Base-by-base conservation (phyloP, 2,797 vertebrate species). In the Pseudopleuronectes americanus region DNA sequence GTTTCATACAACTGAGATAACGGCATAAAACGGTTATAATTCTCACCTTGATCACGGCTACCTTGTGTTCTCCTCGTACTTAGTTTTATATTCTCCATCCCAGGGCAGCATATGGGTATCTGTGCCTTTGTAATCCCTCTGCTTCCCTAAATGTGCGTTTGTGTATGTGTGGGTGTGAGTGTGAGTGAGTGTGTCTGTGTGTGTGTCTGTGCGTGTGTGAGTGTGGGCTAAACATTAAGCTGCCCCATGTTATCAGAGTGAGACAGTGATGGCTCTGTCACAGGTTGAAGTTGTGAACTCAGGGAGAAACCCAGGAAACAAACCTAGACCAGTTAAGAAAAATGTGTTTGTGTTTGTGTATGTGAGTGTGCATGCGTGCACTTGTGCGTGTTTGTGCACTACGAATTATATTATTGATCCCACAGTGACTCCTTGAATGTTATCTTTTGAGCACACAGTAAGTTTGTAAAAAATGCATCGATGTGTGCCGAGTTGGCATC, bases 221-320 rank as follows among this genome's bases (percentile, higher is more conserved):
- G 68, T 79, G 63, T 74, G 38, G 64, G 93, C 89, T 94, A 95
- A 95, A 94, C 89, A 95, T 94, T 94, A 95, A 94, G 83, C 94
- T 71, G 69, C 58, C 77, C 74, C 31, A 48, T 79, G 80, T 79
- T 86, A 88, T 84, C 80, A 72, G 77, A 83, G 45, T 26, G 62
- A 76, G 72, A 86, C 77, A 86, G 74, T 31, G 66, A 88, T 80
- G 76, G 77, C 70, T 65, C 84, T 76, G 78, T 85, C 71, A 83
- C 68, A 63, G 65, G 56, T 55, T 70, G 57, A 70, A 71, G 77
- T 70, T 17, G 16, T 71, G 61, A 71, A 68, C 62, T 8, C 19
- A 69, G 22, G 33, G 28, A 75, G n/a, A 54, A 54, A 76, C 61
- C 60, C 41, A 16, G 71, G 62, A 79, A 78, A 58, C 53, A 71